A percentile compares a stretch with the other conserved stretches of the same genome.
Evolutionary conservation across 2,113 vertebrate species (phyloP).

Genomic region (Romanogobio albipinnatus): DNA sequence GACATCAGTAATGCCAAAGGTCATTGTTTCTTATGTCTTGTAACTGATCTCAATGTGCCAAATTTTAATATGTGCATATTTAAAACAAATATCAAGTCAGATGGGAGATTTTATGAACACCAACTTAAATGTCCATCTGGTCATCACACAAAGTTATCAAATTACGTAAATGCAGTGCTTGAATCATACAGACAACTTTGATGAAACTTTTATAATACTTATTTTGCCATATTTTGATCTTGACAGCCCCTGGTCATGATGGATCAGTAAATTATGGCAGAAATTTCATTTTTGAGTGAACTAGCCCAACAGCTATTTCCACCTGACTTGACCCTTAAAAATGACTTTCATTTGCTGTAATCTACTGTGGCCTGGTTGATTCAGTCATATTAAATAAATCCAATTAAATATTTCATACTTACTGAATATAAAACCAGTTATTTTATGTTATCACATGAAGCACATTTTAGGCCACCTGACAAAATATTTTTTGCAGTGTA

Average conservation of each 20-base stretch:
- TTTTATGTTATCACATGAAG: slow-evolving; percentile 2
- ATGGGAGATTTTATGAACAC: background rate
- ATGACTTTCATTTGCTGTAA: slow-evolving; percentile 12
- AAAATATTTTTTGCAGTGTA: background rate
- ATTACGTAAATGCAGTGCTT: background rate
- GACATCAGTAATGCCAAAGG: background rate
- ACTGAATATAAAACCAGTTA: background rate
- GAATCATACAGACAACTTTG: background rate
- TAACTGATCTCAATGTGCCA: background rate
- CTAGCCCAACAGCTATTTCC: background rate
- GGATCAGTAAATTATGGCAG: slow-evolving; percentile 9
- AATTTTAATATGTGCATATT: background rate
- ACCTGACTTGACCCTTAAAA: background rate
- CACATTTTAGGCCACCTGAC: background rate
- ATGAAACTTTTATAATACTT: background rate
- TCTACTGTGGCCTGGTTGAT: background rate
- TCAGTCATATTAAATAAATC: slow-evolving; percentile 3
- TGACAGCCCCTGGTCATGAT: slow-evolving; percentile 1
- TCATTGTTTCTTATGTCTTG: background rate
- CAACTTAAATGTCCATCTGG: background rate
- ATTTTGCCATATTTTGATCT: slow-evolving; percentile 19
- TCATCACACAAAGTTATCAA: background rate
- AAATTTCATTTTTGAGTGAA: background rate
- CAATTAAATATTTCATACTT: background rate
- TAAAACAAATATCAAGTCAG: background rate